Conservation (phyloP, 2,888 invertebrate genomes). For the Drosophila differens region DNA sequence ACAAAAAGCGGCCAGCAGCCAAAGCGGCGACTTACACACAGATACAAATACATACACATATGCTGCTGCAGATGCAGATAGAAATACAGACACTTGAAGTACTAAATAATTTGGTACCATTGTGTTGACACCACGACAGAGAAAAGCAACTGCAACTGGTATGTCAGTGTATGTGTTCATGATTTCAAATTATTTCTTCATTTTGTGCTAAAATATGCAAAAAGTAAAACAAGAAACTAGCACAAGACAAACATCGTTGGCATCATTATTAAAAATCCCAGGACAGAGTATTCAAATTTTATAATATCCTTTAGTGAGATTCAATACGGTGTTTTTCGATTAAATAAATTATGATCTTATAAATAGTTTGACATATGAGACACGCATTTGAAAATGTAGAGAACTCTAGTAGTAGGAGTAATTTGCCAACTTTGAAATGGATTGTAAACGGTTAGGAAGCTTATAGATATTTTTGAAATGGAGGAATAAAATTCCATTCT, state of each 20-base stretch:
- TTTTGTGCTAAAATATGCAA: conserved; percentile 69
- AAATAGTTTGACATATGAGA: not conserved
- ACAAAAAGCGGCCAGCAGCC: conserved; percentile 44
- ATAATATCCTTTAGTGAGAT: not conserved
- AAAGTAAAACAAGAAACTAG: conserved; percentile 60
- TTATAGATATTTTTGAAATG: not conserved
- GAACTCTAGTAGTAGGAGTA: not conserved
- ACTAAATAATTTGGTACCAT: conserved; percentile 82
- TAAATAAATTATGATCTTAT: not conserved
- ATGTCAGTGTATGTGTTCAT: conserved; percentile 30
- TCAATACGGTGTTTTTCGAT: not conserved
- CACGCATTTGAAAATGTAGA: not conserved
- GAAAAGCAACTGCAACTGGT: conserved; percentile 37
- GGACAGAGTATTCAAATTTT: conserved; percentile 31
- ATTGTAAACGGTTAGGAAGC: not conserved
- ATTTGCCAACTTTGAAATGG: not conserved
- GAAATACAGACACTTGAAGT: conserved; percentile 71
- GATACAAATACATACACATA: conserved; percentile 16
- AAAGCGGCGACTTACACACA: conserved; percentile 44
- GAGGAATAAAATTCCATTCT: not conserved
- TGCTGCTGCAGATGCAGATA: conserved; percentile 14
- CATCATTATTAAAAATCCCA: conserved; percentile 40
- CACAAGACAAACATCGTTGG: conserved; percentile 63
- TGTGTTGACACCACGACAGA: conserved; percentile 71
- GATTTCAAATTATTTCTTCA: conserved; percentile 79